Evolutionary conservation across 2,113 vertebrate species (phyloP).

Genomic region (Labeo catla): DNA sequence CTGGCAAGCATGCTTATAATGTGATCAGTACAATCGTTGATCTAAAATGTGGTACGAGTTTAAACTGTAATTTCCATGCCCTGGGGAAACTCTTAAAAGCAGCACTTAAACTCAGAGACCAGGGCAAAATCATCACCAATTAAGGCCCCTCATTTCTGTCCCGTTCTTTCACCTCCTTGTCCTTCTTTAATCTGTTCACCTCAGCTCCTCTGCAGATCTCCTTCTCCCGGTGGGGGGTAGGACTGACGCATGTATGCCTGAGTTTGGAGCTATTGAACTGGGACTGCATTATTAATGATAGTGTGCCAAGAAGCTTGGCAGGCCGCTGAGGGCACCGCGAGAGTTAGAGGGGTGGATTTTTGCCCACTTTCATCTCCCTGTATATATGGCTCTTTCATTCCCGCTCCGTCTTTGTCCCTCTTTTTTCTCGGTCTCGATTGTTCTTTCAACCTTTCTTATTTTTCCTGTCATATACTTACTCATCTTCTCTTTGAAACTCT

Average conservation of each 20-base stretch:
- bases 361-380: slow-evolving; percentile 25
- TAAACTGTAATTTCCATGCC: slow-evolving; percentile 32
- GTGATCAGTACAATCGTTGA: slow-evolving; percentile 16
- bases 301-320: slow-evolving; percentile 19
- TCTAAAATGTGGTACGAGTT: slow-evolving; percentile 46
- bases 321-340: neutral
- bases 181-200: slow-evolving; percentile 40
- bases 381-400: slow-evolving; percentile 23
- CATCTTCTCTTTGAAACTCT: neutral
- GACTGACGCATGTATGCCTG: slow-evolving; percentile 12
- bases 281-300: slow-evolving; percentile 39
- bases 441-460: slow-evolving; percentile 11
- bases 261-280: slow-evolving; percentile 42
- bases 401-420: slow-evolving; percentile 19
- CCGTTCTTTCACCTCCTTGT: slow-evolving; percentile 10
- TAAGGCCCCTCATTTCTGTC: slow-evolving; percentile 32
- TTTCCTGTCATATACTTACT: slow-evolving; percentile 20
- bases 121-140: slow-evolving; percentile 44
- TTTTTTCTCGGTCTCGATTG: slow-evolving; percentile 2
- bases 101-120: slow-evolving; percentile 16
- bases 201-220: slow-evolving; percentile 16
- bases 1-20: slow-evolving; percentile 21
- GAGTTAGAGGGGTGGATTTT: neutral
- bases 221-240: slow-evolving; percentile 12
- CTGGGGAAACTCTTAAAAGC: slow-evolving; percentile 23